Evolutionary conservation across 1,140 invertebrate species (phyloP).

Genomic region (Asbolus verrucosus): DNA sequence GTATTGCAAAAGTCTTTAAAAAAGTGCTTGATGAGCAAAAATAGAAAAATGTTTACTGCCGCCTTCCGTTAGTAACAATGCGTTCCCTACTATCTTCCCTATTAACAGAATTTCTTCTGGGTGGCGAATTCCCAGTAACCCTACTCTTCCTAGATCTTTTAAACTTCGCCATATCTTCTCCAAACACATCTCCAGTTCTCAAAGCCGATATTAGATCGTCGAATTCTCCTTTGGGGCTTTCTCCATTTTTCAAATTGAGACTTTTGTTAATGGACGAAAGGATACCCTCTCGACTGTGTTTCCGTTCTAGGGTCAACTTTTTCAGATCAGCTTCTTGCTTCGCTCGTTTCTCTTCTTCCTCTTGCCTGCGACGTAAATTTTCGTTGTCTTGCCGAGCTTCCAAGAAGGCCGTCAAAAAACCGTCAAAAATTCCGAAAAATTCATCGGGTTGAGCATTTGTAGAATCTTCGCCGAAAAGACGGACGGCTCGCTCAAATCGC

Average conservation of each 20-base stretch:
- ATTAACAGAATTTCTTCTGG: conserved; percentile 71
- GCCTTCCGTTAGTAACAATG: conserved; percentile 62
- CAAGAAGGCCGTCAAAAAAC: conserved; percentile 85
- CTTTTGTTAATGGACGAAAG: conserved; percentile 69
- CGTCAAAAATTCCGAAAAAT: conserved; percentile 95
- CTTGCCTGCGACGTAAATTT: conserved; percentile 82
- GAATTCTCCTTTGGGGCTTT: conserved; percentile 84
- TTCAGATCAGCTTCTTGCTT: conserved; percentile 92
- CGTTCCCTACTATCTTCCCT: conserved; percentile 80
- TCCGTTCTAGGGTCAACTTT: conserved; percentile 88
- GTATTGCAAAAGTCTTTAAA: conserved; percentile 5
- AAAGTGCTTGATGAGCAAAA: conserved; percentile 26
- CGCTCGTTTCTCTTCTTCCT: conserved; percentile 92
- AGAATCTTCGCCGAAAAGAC: conserved; percentile 92
- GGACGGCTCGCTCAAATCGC: conserved; percentile 87
- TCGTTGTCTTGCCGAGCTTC: conserved; percentile 93
- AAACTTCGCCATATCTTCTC: conserved; percentile 95
- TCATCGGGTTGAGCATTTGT: conserved; percentile 91
- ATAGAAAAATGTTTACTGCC: conserved; percentile 58
- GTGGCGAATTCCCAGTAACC: conserved; percentile 72
- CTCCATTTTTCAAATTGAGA: conserved; percentile 60
- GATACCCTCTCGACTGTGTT: conserved; percentile 80
- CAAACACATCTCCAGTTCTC: conserved; percentile 96
- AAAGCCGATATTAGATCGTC: conserved; percentile 97
- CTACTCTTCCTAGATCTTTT: conserved; percentile 80